A percentile compares a stretch with the other conserved stretches of the same genome.
Conservation (phyloP, 1,140 invertebrate genomes). For the Bombus sibiricus region DNA sequence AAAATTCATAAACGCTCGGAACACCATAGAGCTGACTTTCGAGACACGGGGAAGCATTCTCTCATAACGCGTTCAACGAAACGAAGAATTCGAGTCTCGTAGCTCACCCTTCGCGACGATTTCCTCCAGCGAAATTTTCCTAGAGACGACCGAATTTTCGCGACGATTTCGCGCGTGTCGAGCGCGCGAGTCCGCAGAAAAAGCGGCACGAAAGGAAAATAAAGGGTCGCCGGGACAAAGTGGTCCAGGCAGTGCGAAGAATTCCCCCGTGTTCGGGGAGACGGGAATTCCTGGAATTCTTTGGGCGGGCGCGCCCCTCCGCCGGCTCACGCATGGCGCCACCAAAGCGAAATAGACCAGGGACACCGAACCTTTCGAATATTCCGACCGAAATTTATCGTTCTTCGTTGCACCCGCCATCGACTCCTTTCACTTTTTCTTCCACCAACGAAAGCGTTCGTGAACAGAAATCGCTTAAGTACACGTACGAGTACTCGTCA, state of each 20-base stretch:
- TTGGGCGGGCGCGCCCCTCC: slow-evolving; percentile 1
- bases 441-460: neutral
- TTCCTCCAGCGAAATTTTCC: neutral
- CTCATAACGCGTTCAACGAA: neutral
- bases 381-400: slow-evolving; percentile 15
- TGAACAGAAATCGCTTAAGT: too few species aligned
- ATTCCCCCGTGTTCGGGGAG: slow-evolving; percentile 34
- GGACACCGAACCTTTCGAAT: neutral
- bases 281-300: slow-evolving; percentile 48
- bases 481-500: too few species aligned
- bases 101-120: neutral
- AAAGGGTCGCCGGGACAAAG: slow-evolving; percentile 33
- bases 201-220: slow-evolving; percentile 11
- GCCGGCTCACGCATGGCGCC: slow-evolving; percentile 10
- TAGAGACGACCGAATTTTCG: neutral
- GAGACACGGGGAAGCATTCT: neutral
- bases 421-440: too few species aligned
- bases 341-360: slow-evolving; percentile 8
- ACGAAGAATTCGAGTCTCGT: slow-evolving; percentile 4
- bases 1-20: too few species aligned
- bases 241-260: slow-evolving; percentile 33
- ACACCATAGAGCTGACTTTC: neutral
- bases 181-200: neutral
- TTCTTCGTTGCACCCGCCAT: neutral
- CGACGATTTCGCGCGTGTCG: slow-evolving; percentile 15